Conservation (phyloP, 2,113 vertebrate species). For the Gymnobelideus leadbeateri region DNA sequence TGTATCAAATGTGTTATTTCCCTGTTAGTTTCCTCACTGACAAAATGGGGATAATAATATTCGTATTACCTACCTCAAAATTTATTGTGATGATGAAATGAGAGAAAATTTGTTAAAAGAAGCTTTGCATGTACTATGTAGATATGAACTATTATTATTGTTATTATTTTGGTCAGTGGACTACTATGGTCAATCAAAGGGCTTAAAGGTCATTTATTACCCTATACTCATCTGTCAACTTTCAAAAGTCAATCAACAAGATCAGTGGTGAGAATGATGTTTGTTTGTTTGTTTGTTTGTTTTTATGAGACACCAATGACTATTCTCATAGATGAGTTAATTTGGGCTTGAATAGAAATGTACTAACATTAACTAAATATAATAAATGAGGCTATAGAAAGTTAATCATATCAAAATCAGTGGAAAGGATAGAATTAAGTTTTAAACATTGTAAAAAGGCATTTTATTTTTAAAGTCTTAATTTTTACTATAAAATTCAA, state of each 20-base stretch:
- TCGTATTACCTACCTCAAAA: background rate
- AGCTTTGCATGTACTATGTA: background rate
- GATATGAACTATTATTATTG: background rate
- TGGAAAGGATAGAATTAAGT: background rate
- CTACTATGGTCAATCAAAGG: background rate
- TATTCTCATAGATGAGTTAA: background rate
- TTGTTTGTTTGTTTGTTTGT: background rate
- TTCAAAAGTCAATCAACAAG: slow-evolving; percentile 2
- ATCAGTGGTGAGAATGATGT: background rate
- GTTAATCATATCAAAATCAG: slow-evolving; percentile 26
- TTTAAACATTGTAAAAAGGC: background rate
- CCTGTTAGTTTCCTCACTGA: no score
- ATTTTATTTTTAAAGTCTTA: no score
- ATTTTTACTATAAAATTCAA: background rate
- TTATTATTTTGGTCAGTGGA: slow-evolving; percentile 2
- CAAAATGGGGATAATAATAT: background rate
- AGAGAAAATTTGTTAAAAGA: background rate
- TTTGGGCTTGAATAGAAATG: slow-evolving; percentile 2
- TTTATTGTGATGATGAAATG: background rate
- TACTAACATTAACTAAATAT: background rate
- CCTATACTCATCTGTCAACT: background rate
- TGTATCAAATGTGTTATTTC: background rate
- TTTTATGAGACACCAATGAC: background rate
- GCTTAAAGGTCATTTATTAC: background rate
- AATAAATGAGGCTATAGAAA: background rate